Conservation (phyloP, 2,888 invertebrate genomes). For the Argyra leucocephala region DNA sequence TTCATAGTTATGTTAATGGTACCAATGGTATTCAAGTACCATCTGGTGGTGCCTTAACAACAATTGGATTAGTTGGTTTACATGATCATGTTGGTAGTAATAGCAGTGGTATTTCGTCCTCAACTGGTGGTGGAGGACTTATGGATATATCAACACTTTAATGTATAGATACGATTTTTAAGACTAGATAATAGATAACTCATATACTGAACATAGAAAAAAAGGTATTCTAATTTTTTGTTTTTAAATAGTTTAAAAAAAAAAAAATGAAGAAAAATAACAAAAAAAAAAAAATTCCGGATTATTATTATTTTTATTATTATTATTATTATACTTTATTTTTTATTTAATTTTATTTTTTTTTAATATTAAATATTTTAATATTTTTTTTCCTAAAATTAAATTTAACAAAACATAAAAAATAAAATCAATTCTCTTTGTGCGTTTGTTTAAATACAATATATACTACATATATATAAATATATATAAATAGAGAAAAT, state of each 20-base stretch:
- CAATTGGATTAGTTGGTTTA: conserved; percentile 19
- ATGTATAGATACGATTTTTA: not conserved
- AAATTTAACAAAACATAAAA: too few relatives aligned
- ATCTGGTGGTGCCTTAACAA: conserved; percentile 8
- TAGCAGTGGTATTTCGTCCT: conserved; percentile 23
- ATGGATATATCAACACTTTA: conserved; percentile 40
- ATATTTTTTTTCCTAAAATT: too few relatives aligned
- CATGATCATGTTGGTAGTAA: conserved; percentile 21
- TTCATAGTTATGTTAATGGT: conserved; percentile 22
- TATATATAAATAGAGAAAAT: too few relatives aligned
- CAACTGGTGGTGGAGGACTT: conserved; percentile 36
- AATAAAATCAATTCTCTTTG: too few relatives aligned
- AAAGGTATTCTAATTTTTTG: not conserved
- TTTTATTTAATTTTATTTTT: too few relatives aligned
- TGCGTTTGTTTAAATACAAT: too few relatives aligned
- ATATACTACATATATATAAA: too few relatives aligned
- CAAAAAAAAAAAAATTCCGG: too few relatives aligned
- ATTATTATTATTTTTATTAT: too few relatives aligned
- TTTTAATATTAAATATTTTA: too few relatives aligned
- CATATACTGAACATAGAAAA: not conserved
- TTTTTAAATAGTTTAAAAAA: not conserved
- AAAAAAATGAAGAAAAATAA: not conserved
- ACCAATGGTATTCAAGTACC: not conserved
- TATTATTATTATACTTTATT: too few relatives aligned
- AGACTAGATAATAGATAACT: not conserved